These are phyloP conservation scores for Sphaeridia pumilis DNA, from an alignment of 2,888 invertebrate species.

Conservation along the genomic window DNA sequence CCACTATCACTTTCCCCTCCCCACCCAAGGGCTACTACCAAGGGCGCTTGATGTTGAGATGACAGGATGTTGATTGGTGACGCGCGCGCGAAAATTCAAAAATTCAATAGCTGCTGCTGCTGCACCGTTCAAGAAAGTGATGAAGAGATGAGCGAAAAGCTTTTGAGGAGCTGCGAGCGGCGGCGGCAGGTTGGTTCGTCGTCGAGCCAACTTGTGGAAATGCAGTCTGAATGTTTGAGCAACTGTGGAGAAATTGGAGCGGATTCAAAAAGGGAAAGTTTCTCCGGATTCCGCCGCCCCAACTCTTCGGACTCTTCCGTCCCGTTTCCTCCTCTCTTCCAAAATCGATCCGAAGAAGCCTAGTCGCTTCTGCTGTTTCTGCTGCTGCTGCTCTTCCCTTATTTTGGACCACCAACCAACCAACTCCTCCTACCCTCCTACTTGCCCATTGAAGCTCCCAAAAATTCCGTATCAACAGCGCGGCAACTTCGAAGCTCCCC, in stretches of 20 bases:
- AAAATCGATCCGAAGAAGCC: slow-evolving; percentile 9
- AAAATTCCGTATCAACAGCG: too few relatives aligned
- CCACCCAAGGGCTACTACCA: too few relatives aligned
- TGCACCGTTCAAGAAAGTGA: background rate
- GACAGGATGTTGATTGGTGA: too few relatives aligned
- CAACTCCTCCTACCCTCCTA: background rate
- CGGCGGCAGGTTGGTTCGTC: background rate
- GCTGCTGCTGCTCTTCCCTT: slow-evolving; percentile 12
- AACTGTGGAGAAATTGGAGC: slow-evolving; percentile 3
- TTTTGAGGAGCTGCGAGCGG: background rate
- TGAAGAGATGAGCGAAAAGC: background rate
- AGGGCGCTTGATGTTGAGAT: too few relatives aligned
- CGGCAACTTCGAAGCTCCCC: too few relatives aligned
- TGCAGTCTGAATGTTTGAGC: slow-evolving; percentile 4
- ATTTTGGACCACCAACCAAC: slow-evolving; percentile 2
- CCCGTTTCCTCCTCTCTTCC: slow-evolving; percentile 2
- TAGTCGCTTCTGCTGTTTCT: slow-evolving; percentile 7
- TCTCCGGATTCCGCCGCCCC: slow-evolving; percentile 9
- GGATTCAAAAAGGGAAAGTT: slow-evolving; percentile 6
- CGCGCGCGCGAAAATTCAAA: too few relatives aligned
- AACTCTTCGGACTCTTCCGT: slow-evolving; percentile 2
- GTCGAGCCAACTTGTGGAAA: slow-evolving; percentile 1
- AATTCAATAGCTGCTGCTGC: too few relatives aligned
- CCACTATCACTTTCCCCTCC: too few relatives aligned
- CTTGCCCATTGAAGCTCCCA: too few relatives aligned